Evolutionary conservation across 92 coral and sea anemone species (phyloP), one percentile per base, ranked within the genome.

Genomic region (Heteractis magnifica): DNA sequence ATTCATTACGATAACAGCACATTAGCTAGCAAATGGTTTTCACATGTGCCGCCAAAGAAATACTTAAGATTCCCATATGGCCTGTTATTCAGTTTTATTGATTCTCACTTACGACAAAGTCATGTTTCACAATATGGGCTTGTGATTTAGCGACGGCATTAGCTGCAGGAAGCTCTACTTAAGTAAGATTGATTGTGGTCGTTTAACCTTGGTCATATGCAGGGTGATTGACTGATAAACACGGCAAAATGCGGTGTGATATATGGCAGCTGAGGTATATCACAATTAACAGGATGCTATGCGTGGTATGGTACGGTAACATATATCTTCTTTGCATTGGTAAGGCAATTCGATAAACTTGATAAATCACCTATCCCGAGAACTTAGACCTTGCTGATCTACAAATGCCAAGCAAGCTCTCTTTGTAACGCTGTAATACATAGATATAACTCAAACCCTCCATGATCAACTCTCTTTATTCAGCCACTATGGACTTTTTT

Each of bases 371-470:
- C 44, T 26, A 23, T 68, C 23, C 23, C 23, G 73, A 26, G 49
- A 68, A 68, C 73, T 68, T 68, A 20, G 73, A 68, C 73, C 73
- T 68, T 20, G 73, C 12, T 68, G 73, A 68, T 23, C 73, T 68
- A 68, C 11, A 6, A 7, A 68, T 20, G 23, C 44, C 73, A 68
- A n/a, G 10, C 73, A 48, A 62, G 73, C 73, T 20, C 44, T 68
- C 49, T 68, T 8, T 0, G 3, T 34, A 34, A 34, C 44, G 44
- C 44, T 34, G 44, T 34, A 34, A 34, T 34, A 34, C 44, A 34
- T 34, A 34, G 44, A 2, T 34, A 2, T 34, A 34, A 34, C 44
- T 34, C 44, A 23, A 26, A 68, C 73, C 23, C 23, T 18, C 0
- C 71, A 68, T 68, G 14, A 3, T 13, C 1, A 26, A 34, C 44